phyloP scores from a whole-genome alignment of 2,797 vertebrate genomes.

The Potorous gilbertii region DNA sequence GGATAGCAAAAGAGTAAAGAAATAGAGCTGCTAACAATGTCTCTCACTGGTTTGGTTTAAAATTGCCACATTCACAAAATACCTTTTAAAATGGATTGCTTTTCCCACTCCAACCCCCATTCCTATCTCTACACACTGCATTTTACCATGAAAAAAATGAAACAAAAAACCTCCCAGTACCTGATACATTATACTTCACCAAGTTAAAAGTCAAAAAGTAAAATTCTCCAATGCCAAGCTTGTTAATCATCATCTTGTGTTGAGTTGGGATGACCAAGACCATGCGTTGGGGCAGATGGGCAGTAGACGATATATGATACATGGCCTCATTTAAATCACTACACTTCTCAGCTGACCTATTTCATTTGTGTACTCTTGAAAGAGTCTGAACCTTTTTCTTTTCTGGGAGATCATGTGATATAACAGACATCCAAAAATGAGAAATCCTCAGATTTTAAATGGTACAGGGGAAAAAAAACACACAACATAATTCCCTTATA shows the following conservation, averaged over 20 bases:
- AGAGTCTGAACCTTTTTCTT: not conserved
- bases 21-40: not conserved
- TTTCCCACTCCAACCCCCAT: not conserved
- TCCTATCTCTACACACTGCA: not conserved
- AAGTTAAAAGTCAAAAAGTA: not conserved
- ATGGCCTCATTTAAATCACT: not conserved
- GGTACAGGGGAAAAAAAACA: not conserved
- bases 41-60: not conserved
- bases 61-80: not conserved
- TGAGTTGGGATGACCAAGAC: accelerated
- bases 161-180: accelerated
- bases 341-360: accelerated
- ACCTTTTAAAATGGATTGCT: not conserved
- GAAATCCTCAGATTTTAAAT: not conserved
- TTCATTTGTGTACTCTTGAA: not conserved
- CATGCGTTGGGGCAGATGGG: accelerated
- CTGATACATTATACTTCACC: accelerated
- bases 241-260: accelerated
- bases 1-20: not conserved
- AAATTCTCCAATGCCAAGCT: accelerated
- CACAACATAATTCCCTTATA: not conserved
- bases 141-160: not conserved
- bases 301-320: not conserved
- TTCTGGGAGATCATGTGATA: not conserved
- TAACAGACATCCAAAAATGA: not conserved